Evolutionary conservation across 2,888 invertebrate genomes (phyloP), one percentile per base, ranked within the genome.

Genomic region (Drosophila algonquin): DNA sequence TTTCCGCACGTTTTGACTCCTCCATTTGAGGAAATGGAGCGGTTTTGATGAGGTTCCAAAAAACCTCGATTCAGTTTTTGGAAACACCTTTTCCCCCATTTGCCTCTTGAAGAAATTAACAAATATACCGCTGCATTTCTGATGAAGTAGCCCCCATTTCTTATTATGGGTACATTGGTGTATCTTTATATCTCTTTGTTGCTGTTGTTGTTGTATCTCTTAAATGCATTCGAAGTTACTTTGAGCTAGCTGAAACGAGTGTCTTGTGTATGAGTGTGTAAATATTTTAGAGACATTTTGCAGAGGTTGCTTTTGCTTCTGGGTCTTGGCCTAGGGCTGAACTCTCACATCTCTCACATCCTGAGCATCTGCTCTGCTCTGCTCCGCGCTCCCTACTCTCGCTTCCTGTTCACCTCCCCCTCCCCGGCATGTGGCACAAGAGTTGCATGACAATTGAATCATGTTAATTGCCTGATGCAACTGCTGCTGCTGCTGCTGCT

Each of bases 341-440:
- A 79, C 63, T 70, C 65, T 59, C 50, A 63, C 71, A 63, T 55
- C 65, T 57, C 27, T 1, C 6, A 27, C 44, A 45, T 67, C 56
- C 56, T 73, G 63, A 63, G 53, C 72, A 67, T 54, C 65, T 56
- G 50, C 60, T 32, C 32, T 50, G 48, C 27, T 30, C 27, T 7
- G 27, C 27, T 30, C 27, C 1, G 27, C 27, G 40, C 45, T 60
- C 63, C 21, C 59, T 63, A 47, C 52, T 58, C 57, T 40, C 54
- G 18, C 35, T 2, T 63, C 63, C 63, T 59, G 55, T 57, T 63
- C 51, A 57, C 65, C 63, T 78, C 79, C 89, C 85, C 84, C 63
- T 78, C 79, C 89, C 85, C 84, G 81, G 78, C 81, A 74, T 87
- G 85, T 85, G 89, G 85, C 85, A 85, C 85, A 84, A 85, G 80